These are phyloP conservation scores for Crenuchus spilurus DNA, from an alignment of 2,797 vertebrate genomes.

Conservation along the genomic window DNA sequence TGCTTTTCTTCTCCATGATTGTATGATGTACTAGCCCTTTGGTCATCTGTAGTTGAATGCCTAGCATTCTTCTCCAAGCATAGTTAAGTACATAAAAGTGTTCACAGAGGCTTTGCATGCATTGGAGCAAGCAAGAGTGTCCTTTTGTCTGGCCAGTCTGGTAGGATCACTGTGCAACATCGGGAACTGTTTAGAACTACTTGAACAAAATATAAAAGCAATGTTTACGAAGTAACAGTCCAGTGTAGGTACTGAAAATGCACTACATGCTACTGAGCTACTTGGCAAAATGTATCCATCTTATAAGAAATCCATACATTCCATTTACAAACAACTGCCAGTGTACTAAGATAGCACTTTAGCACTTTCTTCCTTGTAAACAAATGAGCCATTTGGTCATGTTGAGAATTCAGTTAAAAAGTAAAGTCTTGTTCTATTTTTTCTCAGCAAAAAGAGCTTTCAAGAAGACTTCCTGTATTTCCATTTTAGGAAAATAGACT, in stretches of 20 bases:
- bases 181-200: background rate
- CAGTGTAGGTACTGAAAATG: constrained; percentile 12
- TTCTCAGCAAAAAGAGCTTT: constrained; percentile 14
- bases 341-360: background rate
- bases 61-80: background rate
- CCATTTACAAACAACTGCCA: constrained; percentile 12
- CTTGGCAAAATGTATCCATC: constrained; percentile 18
- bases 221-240: constrained; percentile 35
- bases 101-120: background rate
- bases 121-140: background rate
- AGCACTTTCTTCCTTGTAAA: constrained; percentile 41
- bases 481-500: background rate
- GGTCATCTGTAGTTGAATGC: background rate
- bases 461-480: constrained; percentile 15
- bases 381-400: constrained; percentile 34
- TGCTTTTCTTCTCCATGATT: too few species aligned
- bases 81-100: background rate
- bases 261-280: constrained; percentile 23
- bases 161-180: background rate
- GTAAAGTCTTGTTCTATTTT: constrained; percentile 9
- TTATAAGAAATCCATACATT: constrained; percentile 9
- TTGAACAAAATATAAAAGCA: constrained; percentile 6
- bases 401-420: constrained; percentile 30
- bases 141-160: background rate
- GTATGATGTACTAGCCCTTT: background rate